phyloP scores from a whole-genome alignment of 1,140 invertebrate species.

The Euura saliciscinereae region DNA sequence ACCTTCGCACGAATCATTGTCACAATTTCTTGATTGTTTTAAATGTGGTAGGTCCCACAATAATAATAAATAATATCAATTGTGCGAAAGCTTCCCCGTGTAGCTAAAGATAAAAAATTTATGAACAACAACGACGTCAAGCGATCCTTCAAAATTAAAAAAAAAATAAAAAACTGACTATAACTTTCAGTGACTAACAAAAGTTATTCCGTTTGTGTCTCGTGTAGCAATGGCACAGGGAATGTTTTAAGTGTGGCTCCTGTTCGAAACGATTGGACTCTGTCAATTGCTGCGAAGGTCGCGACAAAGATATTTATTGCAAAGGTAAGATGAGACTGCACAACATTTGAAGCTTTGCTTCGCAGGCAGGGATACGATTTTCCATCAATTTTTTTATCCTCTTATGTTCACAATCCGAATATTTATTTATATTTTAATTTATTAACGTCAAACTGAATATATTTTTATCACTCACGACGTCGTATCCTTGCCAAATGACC shows the following conservation, averaged over 20 bases:
- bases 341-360: not conserved
- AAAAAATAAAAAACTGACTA: not conserved
- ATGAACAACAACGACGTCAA: not conserved
- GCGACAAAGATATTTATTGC: slow-evolving; percentile 97
- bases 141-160: not conserved
- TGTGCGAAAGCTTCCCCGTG: not conserved
- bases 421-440: too few relatives aligned
- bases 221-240: slow-evolving; percentile 80
- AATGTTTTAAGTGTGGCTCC: slow-evolving; percentile 93
- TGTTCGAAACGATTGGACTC: slow-evolving; percentile 97
- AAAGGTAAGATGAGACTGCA: slow-evolving; percentile 74
- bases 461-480: not conserved
- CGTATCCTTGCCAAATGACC: not conserved
- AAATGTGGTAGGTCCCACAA: not conserved
- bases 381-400: not conserved
- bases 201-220: slow-evolving; percentile 46
- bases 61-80: not conserved
- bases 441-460: too few relatives aligned
- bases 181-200: slow-evolving; percentile 48
- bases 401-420: too few relatives aligned
- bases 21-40: not conserved
- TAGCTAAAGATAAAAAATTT: not conserved
- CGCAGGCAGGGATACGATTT: not conserved
- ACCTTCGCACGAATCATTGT: not conserved
- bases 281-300: slow-evolving; percentile 91